Evolutionary conservation across 2,888 invertebrate genomes (phyloP), one percentile per base, ranked within the genome.

Genomic region (Tribolium freemani): DNA sequence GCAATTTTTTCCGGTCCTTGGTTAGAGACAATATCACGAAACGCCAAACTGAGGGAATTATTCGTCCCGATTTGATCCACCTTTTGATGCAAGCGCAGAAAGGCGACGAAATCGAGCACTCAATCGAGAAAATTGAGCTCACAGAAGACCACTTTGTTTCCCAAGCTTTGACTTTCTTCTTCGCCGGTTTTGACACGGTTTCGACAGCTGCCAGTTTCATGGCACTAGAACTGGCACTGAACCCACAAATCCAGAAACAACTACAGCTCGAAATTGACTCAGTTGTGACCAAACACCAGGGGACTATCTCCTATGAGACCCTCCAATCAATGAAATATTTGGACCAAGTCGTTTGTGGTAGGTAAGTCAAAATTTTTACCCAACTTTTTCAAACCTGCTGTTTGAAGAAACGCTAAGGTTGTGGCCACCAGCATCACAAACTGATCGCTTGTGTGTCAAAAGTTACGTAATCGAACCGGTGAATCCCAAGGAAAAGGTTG

Each of bases 321-420:
- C 82, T 91, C 0, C 86, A 88, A 68, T 86, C 85, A 26, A 88
- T 91, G 89, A 86, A 87, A 11, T 91, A 91, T 72, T 80, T 91
- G 85, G 91, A 91, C 68, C 90, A 90, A 90, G 89, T 91, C 0
- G 81, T 91, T 0, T 89, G 89, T 78, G 89, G 89, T 89, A 70
- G 89, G 89, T 89, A 70, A 20, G 26, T 26, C 26, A 3, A 26
- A 26, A 26, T 5, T 26, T 26, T 26, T 8, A 3, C 8, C 38
- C 5, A 20, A n/a, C 0, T 21, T 56, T 88, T 0, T 31, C 2
- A 26, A 26, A 0, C 26, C 26, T 2, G 26, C 26, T 2, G 26
- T 1, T 69, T 1, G 10, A 20, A 64, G 71, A 71, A 48, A 57
- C 64, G n/a, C 16, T 71, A 9, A 16, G 71, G 11, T 38, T 57